Conservation (phyloP, 2,113 vertebrate genomes). For the Craseonycteris thonglongyai region DNA sequence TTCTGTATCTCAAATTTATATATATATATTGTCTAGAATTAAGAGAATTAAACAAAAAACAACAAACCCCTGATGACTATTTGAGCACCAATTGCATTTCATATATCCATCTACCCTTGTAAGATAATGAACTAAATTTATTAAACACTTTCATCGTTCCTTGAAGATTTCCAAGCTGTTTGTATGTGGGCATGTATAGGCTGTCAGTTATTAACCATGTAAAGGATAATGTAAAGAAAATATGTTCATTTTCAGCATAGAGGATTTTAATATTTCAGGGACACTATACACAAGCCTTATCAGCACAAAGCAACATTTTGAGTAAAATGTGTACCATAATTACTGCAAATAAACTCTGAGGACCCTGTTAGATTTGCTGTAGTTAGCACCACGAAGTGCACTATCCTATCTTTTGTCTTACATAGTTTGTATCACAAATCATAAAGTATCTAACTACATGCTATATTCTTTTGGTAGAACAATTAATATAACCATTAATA, state of each 20-base stretch:
- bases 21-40: neutral
- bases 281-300: constrained; percentile 51
- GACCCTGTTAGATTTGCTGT: constrained; percentile 34
- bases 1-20: neutral
- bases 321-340: constrained; percentile 64
- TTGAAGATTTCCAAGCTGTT: constrained; percentile 71
- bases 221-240: constrained; percentile 71
- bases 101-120: neutral
- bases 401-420: constrained; percentile 62
- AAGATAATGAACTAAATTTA: neutral
- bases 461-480: constrained; percentile 32
- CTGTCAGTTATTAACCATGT: constrained; percentile 69
- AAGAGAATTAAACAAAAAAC: neutral
- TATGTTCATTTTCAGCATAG: constrained; percentile 65
- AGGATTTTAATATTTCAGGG: constrained; percentile 46
- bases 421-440: constrained; percentile 47
- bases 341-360: constrained; percentile 59
- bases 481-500: constrained; percentile 25
- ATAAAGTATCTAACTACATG: constrained; percentile 61
- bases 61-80: neutral
- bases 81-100: neutral
- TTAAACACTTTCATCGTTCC: constrained; percentile 47
- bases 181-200: constrained; percentile 52
- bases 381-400: constrained; percentile 61
- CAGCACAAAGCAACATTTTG: constrained; percentile 43